Conservation (phyloP, 2,113 vertebrate species). For the Passer montanus region DNA sequence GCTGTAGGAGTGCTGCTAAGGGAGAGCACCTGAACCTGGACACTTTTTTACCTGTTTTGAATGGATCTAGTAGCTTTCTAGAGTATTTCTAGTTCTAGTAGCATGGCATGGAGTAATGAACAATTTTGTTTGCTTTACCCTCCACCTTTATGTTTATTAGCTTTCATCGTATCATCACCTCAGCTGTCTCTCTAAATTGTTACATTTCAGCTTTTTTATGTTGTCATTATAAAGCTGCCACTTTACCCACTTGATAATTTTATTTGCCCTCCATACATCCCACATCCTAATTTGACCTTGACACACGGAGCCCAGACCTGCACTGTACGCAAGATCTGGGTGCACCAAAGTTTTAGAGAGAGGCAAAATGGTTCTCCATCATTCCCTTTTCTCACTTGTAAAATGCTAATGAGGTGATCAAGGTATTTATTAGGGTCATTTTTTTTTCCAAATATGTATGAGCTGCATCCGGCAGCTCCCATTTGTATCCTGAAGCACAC, state of each 20-base stretch:
- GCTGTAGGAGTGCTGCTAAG: background rate
- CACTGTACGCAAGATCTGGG: background rate
- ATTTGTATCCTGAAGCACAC: background rate
- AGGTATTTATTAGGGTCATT: background rate
- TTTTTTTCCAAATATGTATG: background rate
- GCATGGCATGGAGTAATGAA: accelerated
- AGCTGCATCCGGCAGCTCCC: background rate
- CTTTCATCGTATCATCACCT: accelerated
- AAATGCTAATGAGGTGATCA: background rate
- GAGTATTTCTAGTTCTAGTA: background rate
- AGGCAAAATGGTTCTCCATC: background rate
- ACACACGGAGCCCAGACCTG: background rate
- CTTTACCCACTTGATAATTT: background rate
- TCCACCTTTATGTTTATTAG: background rate
- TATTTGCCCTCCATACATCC: background rate
- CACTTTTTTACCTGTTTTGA: background rate
- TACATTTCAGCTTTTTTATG: background rate
- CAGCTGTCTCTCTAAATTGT: background rate
- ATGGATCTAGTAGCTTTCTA: background rate
- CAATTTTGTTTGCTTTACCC: background rate
- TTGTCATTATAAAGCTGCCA: background rate
- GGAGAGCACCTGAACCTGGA: background rate
- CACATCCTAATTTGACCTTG: background rate
- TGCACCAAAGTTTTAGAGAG: background rate
- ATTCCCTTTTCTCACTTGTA: background rate